These are phyloP conservation scores for Tretioscincus oriximinensis DNA, from an alignment of 2,113 vertebrate species.

Conservation along the genomic window DNA sequence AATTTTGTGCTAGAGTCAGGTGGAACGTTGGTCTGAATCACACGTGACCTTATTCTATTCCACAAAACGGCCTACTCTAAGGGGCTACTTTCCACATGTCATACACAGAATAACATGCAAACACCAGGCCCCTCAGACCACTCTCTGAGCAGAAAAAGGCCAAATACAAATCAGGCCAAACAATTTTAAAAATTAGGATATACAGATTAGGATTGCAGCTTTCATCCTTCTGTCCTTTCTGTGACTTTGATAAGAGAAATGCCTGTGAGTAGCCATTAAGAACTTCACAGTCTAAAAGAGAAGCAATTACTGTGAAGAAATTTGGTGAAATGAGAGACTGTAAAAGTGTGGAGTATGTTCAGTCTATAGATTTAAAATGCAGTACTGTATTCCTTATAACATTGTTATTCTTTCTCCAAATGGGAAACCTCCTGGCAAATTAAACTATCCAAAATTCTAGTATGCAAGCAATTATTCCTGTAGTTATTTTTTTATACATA, in stretches of 20 bases:
- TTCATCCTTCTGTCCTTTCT: neutral
- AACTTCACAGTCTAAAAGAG: neutral
- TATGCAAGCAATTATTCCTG: slow-evolving; percentile 11
- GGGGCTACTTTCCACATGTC: too few species aligned
- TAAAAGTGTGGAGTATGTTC: neutral
- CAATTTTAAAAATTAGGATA: neutral
- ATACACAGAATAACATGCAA: too few species aligned
- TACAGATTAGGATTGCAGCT: too few species aligned
- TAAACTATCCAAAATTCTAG: slow-evolving; percentile 5
- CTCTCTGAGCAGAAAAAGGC: too few species aligned
- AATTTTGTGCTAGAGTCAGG: neutral
- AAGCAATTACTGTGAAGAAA: neutral
- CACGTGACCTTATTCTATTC: too few species aligned
- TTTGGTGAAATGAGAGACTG: neutral
- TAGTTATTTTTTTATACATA: slow-evolving; percentile 49
- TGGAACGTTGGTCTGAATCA: neutral
- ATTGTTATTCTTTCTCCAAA: slow-evolving; percentile 22
- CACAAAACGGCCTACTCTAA: too few species aligned
- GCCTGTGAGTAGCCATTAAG: neutral
- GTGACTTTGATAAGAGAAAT: neutral
- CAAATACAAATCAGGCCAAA: too few species aligned
- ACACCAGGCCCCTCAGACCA: too few species aligned
- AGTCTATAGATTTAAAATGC: neutral
- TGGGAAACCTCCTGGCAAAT: slow-evolving; percentile 17
- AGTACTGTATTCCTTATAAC: neutral